These are phyloP conservation scores for Paracanthobrama guichenoti DNA, from an alignment of 2,113 vertebrate genomes.

Conservation along the genomic window DNA sequence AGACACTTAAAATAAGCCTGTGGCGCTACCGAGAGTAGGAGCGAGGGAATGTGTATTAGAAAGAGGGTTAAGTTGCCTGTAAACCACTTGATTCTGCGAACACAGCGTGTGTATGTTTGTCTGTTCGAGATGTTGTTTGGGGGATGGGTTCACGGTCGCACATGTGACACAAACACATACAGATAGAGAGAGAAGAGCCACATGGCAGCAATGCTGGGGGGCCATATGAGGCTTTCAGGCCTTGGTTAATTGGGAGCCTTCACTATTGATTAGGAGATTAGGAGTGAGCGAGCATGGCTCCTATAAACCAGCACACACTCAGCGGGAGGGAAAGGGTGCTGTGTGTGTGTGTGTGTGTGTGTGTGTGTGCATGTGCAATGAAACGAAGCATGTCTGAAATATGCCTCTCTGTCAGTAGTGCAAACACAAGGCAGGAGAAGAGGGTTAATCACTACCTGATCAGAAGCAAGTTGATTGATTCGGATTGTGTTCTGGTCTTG, in stretches of 20 bases:
- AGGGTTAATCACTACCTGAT: conserved; percentile 38
- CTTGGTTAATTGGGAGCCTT: conserved; percentile 62
- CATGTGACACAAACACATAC: conserved; percentile 10
- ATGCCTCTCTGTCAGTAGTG: conserved; percentile 7
- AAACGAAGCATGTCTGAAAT: conserved; percentile 25
- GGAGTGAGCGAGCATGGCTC: conserved; percentile 59
- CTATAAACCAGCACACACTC: conserved; percentile 53
- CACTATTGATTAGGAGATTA: conserved; percentile 66
- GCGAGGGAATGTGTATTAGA: conserved; percentile 7
- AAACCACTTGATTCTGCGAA: conserved; percentile 27
- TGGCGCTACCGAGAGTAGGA: conserved; percentile 28
- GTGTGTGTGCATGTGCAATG: conserved; percentile 14
- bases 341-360: conserved; percentile 5
- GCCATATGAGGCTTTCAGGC: conserved; percentile 46
- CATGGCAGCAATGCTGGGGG: conserved; percentile 43
- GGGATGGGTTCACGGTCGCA: conserved; percentile 11
- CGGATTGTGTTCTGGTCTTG: not conserved
- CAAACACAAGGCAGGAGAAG: not conserved
- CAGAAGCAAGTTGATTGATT: conserved; percentile 27
- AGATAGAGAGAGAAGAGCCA: conserved; percentile 20
- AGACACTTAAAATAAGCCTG: conserved; percentile 48
- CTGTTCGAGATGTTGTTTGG: conserved; percentile 1
- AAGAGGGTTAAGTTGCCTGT: conserved; percentile 31
- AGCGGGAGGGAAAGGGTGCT: conserved; percentile 49
- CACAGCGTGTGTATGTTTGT: conserved; percentile 1